Evolutionary conservation across 2,888 invertebrate species (phyloP).

Genomic region (Cephus pygmeus): DNA sequence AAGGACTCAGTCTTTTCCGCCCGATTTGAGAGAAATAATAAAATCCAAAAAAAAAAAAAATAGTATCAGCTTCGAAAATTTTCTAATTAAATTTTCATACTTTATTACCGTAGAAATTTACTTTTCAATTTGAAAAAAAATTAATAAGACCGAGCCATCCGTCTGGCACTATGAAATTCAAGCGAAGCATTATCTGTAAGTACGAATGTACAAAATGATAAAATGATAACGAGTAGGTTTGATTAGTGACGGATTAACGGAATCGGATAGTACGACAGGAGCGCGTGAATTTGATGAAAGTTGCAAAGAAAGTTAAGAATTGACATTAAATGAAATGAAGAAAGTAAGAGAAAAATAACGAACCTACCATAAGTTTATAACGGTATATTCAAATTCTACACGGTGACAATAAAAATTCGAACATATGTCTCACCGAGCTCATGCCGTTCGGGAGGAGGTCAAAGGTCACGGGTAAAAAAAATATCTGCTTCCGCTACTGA

Average conservation of each 20-base stretch:
- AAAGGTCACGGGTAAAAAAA: not conserved
- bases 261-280: not conserved
- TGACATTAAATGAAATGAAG: not conserved
- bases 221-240: not conserved
- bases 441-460: not conserved
- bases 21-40: not conserved
- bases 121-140: not conserved
- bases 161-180: not conserved
- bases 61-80: not conserved
- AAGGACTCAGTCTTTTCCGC: not conserved
- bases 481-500: not conserved
- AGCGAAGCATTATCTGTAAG: slow-evolving; percentile 22
- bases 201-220: not conserved
- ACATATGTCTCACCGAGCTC: not conserved
- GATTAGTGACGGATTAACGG: not conserved
- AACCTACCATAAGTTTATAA: not conserved
- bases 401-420: not conserved
- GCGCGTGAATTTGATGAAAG: not conserved
- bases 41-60: not conserved
- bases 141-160: not conserved
- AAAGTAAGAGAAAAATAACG: not conserved
- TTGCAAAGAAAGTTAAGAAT: not conserved
- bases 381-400: not conserved
- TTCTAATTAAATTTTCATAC: not conserved
- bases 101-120: not conserved